Evolutionary conservation across 2,888 invertebrate species (phyloP), one percentile per base, ranked within the genome.

Genomic region (Kuschelorhynchus macadamiae): DNA sequence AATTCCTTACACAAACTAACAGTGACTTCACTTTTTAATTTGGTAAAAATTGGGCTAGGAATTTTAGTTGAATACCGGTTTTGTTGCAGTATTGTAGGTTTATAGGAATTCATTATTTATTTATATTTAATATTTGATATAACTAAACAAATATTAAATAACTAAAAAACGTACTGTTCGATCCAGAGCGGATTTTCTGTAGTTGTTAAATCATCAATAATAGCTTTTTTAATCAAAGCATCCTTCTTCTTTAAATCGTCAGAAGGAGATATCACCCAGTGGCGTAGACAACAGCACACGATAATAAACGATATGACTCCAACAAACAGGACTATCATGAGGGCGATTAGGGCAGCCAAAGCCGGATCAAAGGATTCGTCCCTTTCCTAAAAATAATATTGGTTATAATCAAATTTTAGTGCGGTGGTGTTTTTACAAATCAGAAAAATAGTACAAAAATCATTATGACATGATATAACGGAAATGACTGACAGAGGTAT

Each of bases 101-200:
- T n/a, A n/a, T n/a, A n/a, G n/a, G n/a, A n/a, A n/a, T n/a, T n/a
- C n/a, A n/a, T n/a, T n/a, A n/a, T n/a, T n/a, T n/a, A n/a, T n/a
- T n/a, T n/a, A n/a, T n/a, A n/a, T n/a, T n/a, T n/a, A n/a, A n/a
- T n/a, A n/a, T n/a, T n/a, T n/a, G n/a, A n/a, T n/a, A n/a, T n/a
- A n/a, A n/a, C n/a, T n/a, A n/a, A n/a, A n/a, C n/a, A n/a, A n/a
- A n/a, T n/a, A n/a, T n/a, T n/a, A 46, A 42, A 53, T 60, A 55
- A 20, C 49, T 18, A 74, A 44, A 18, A 36, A 7, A 85, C 89
- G 86, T 82, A 91, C 91, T 94, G 95, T 86, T 96, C 96, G 77
- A 95, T 90, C 96, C 95, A 96, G 11, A 96, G 84, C 0, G 95
- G 96, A 86, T 96, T 96, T 82, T 96, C 96, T 0, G 95, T 96